Base-by-base conservation (phyloP, 2,888 invertebrate genomes). In the Fissipunctia ypsillon region DNA sequence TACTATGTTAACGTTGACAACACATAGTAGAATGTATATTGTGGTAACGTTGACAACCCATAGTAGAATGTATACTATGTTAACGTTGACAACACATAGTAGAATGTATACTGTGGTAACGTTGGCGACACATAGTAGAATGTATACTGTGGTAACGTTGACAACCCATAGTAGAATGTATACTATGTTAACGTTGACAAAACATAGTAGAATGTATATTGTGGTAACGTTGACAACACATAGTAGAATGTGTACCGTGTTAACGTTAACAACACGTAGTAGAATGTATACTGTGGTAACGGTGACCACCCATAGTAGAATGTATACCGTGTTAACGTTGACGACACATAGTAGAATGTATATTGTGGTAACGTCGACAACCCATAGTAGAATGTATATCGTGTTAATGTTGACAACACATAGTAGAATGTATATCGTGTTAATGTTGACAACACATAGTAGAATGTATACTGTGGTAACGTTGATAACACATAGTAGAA, bases 401-500 rank as follows among this genome's bases (percentile, higher is more conserved):
- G 93, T 90, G 86, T 94, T 95, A 69, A 95, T 95, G 95, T 83
- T 96, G 96, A 71, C 61, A 70, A 65, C 67, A 70, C 50, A 50
- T 41, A 79, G 6, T 56, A 52, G 35, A 61, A 65, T 59, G 59
- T 71, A 84, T 90, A 95, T 94, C 90, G 93, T 90, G 86, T 94
- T 95, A 69, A 95, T 95, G 95, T 83, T 96, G 96, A 71, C 61
- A 70, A 65, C 67, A 70, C 50, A 50, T 41, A 79, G 6, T 56
- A 52, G 35, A 61, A 65, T 59, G 59, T 71, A 84, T 90, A 95
- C 94, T 90, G 93, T 90, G 86, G 94, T 95, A 69, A 95, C 92
- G 48, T 19, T 48, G 22, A 71, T 59, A 70, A 65, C 67, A 70
- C 50, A 50, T 41, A 79, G 6, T 56, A 52, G 35, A 61, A 65